Evolutionary conservation across 2,113 vertebrate genomes (phyloP).

Genomic region (Ellobius talpinus): DNA sequence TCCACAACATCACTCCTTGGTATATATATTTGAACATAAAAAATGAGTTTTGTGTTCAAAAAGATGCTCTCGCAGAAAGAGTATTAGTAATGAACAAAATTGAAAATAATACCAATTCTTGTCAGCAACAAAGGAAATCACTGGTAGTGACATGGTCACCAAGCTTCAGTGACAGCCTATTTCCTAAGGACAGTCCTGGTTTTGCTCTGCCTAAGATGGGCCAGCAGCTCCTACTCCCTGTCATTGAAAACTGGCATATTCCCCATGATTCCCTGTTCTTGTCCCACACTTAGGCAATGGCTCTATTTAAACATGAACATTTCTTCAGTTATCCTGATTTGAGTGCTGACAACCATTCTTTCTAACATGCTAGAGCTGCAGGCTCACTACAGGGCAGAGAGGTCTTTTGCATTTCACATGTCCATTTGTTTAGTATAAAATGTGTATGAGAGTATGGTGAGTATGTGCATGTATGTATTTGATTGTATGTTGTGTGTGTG

Average conservation of each 20-base stretch:
- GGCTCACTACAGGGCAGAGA: neutral
- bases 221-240: neutral
- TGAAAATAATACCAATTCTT: neutral
- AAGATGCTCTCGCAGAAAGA: neutral
- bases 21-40: neutral
- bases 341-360: neutral
- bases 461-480: neutral
- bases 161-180: neutral
- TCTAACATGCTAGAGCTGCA: fast-evolving
- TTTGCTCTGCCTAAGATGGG: neutral
- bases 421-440: neutral
- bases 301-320: neutral
- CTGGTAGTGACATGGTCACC: neutral
- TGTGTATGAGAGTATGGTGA: neutral
- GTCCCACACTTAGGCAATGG: neutral
- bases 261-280: neutral
- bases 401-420: neutral
- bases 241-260: neutral
- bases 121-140: neutral
- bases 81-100: neutral
- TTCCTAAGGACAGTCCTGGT: neutral
- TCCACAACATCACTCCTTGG: neutral
- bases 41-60: neutral
- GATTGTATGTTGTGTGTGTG: neutral
- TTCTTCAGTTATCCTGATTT: neutral